Evolutionary conservation across 2,797 vertebrate species (phyloP), one percentile per base, ranked within the genome.

Genomic region (Nannoperca australis): DNA sequence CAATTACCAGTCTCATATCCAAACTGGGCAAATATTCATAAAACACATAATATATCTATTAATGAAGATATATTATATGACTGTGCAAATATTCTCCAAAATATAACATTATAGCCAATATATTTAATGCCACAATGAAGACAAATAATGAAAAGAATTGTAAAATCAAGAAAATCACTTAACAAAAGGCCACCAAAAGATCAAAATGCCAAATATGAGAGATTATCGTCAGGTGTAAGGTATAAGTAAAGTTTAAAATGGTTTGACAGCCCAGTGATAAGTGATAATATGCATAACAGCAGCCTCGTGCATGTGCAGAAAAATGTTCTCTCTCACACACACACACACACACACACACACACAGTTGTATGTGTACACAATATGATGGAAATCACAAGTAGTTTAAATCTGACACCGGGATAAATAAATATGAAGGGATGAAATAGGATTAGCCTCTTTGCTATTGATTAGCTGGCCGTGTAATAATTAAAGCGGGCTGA

Each of bases 401-500:
- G 61, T 86, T 90, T 85, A 86, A 76, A 88, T 84, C 73, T 89
- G 81, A 91, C 78, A 86, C 40, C 56, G 22, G 85, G 80, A 83
- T 85, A 87, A 81, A 91, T 91, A 68, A 90, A 93, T 92, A 89
- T 91, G 86, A 88, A 85, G 71, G 83, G 82, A 91, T 89, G 87
- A 88, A 92, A 90, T 84, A 89, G 89, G 91, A 92, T 92, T 93
- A 92, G 82, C 85, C 54, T 83, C 79, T 85, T 84, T 86, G 78
- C 77, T 89, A 93, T 93, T 87, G 91, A 92, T 92, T 91, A 89
- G 81, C 84, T 70, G 45, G 84, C 75, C 14, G 24, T 81, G 77
- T 91, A 86, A 92, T 93, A 92, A 94, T 94, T 93, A 92, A 91
- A 90, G 78, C 75, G 13, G 89, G 50, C 73, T 76, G 75, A 85